phyloP scores from a whole-genome alignment of 1,140 invertebrate genomes.

The Cyrtorhinus lividipennis region DNA sequence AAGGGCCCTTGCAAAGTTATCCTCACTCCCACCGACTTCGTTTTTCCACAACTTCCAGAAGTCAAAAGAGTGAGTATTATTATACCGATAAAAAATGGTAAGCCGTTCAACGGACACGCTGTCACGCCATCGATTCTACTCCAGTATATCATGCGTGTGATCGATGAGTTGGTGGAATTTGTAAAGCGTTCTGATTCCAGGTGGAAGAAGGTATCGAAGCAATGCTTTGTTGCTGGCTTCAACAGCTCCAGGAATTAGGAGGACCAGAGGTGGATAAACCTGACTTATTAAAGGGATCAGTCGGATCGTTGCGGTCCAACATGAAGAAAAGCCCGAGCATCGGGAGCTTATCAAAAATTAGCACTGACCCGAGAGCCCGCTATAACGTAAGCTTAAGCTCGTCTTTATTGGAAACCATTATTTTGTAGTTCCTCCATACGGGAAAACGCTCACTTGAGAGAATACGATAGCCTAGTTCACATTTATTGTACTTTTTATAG shows the following conservation, averaged over 20 bases:
- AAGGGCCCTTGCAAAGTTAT: constrained; percentile 63
- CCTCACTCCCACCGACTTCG: constrained; percentile 54
- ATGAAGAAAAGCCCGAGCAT: constrained; percentile 32
- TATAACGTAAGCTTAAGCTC: constrained; percentile 61
- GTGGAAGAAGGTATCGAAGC: constrained; percentile 68
- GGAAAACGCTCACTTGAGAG: too few species aligned
- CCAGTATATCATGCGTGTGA: too few species aligned
- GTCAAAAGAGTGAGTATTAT: constrained; percentile 40
- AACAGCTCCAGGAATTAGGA: constrained; percentile 62
- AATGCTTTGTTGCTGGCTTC: constrained; percentile 64
- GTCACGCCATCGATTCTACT: too few species aligned
- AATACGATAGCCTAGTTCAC: too few species aligned
- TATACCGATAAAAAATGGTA: too few species aligned
- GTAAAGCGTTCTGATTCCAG: constrained; percentile 30
- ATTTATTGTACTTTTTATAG: too few species aligned
- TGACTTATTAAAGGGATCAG: constrained; percentile 60
- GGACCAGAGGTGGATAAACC: constrained; percentile 66
- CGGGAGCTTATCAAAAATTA: constrained; percentile 46
- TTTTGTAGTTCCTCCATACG: too few species aligned
- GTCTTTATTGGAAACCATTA: neutral
- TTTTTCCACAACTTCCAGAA: constrained; percentile 51
- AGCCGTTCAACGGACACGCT: too few species aligned
- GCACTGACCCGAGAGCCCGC: constrained; percentile 52
- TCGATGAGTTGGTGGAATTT: neutral
- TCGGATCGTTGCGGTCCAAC: constrained; percentile 44